phyloP scores from a whole-genome alignment of 2,113 vertebrate species.

The Centropus unirufus region DNA sequence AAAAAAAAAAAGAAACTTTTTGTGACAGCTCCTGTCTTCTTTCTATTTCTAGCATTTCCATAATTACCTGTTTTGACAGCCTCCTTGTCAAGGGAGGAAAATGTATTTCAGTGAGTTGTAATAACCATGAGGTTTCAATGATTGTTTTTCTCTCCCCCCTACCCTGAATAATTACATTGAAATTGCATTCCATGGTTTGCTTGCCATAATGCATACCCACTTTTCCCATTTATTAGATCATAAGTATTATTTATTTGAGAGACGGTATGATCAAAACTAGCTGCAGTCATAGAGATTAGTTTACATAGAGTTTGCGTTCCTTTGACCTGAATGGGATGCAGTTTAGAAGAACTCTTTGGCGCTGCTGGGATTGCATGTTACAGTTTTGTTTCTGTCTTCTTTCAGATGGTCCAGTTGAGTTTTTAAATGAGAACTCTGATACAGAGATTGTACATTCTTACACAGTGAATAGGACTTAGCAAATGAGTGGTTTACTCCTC shows the following conservation, averaged over 20 bases:
- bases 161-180: constrained; percentile 21
- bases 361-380: background rate
- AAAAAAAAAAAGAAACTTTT: constrained; percentile 45
- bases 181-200: constrained; percentile 5
- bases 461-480: background rate
- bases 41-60: constrained; percentile 63
- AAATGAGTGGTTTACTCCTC: background rate
- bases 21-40: constrained; percentile 48
- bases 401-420: background rate
- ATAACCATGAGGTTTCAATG: constrained; percentile 50
- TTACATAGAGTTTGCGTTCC: constrained; percentile 20
- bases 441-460: background rate
- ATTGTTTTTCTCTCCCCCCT: background rate
- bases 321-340: background rate
- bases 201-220: background rate
- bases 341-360: background rate
- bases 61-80: constrained; percentile 68
- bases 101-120: constrained; percentile 37
- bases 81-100: constrained; percentile 38
- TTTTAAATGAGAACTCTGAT: background rate
- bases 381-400: background rate
- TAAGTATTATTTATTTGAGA: constrained; percentile 46
- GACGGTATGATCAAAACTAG: constrained; percentile 27
- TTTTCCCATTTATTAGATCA: constrained; percentile 18
- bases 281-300: background rate